These are phyloP conservation scores for Falcaria lacertinaria DNA, from an alignment of 2,888 invertebrate species.

Conservation along the genomic window DNA sequence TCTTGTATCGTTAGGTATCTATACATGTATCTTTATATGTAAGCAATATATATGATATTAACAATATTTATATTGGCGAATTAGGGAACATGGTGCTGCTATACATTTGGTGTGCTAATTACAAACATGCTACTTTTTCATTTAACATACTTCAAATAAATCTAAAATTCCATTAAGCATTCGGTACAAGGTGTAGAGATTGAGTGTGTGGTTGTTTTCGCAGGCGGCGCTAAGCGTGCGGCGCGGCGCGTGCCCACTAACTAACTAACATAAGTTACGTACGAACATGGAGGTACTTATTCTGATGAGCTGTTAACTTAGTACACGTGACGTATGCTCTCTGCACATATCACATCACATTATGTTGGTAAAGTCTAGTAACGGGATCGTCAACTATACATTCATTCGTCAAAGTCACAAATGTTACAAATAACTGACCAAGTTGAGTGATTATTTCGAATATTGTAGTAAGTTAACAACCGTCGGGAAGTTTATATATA, in stretches of 20 bases:
- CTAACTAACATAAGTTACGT: conserved; percentile 64
- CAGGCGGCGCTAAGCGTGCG: conserved; percentile 73
- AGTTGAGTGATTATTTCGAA: background rate
- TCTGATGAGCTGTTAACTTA: conserved; percentile 66
- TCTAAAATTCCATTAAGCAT: conserved; percentile 15
- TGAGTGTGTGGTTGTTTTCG: conserved; percentile 69
- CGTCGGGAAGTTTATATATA: conserved; percentile 50
- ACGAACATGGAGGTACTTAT: conserved; percentile 72
- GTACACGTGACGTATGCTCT: conserved; percentile 40
- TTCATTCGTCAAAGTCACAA: background rate
- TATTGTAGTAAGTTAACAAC: conserved; percentile 72
- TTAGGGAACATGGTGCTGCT: background rate
- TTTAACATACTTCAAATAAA: conserved; percentile 15
- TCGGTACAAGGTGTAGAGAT: conserved; percentile 26
- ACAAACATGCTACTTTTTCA: conserved; percentile 1
- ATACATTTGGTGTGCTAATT: background rate
- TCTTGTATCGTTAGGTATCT: conserved; percentile 13
- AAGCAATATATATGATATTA: conserved; percentile 4
- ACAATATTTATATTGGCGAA: background rate
- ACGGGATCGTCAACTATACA: conserved; percentile 5
- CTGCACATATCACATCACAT: conserved; percentile 5
- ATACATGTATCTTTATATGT: conserved; percentile 9
- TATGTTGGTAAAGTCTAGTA: background rate
- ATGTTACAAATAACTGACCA: conserved; percentile 3
- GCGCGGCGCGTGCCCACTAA: conserved; percentile 51